phyloP scores from a whole-genome alignment of 2,888 invertebrate genomes.

The Iselma pallidipennis region DNA sequence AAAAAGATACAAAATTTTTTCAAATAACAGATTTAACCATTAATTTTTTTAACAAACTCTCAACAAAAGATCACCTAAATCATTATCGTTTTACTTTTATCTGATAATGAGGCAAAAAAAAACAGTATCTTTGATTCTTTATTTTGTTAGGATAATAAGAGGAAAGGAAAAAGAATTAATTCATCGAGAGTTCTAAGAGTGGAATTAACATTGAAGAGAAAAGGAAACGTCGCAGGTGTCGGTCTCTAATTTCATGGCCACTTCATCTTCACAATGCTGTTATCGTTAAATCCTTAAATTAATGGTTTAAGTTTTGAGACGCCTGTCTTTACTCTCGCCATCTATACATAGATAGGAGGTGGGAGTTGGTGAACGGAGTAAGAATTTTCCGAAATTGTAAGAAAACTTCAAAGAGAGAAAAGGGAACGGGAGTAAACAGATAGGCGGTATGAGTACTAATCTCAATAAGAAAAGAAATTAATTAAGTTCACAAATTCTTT shows the following conservation, averaged over 20 bases:
- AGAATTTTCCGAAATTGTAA: not conserved
- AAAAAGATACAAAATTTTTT: too few relatives aligned
- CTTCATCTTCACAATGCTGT: slow-evolving; percentile 1
- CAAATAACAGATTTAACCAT: too few relatives aligned
- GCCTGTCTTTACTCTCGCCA: not conserved
- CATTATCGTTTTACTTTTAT: too few relatives aligned
- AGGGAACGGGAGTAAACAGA: not conserved
- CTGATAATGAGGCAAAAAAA: too few relatives aligned
- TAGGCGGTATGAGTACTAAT: not conserved
- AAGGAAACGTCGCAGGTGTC: not conserved
- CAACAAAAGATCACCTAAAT: too few relatives aligned
- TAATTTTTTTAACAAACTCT: too few relatives aligned
- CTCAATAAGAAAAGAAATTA: not conserved
- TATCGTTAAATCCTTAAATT: slow-evolving; percentile 1
- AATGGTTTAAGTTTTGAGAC: not conserved
- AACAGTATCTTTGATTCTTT: too few relatives aligned
- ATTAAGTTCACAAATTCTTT: not conserved
- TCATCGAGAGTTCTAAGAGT: not conserved
- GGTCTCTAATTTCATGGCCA: slow-evolving; percentile 3
- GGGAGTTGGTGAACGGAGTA: too few relatives aligned
- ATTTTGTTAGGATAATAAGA: too few relatives aligned
- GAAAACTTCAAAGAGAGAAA: not conserved
- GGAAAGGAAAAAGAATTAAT: not conserved
- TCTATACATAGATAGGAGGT: not conserved
- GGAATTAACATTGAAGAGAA: not conserved